Evolutionary conservation across 2,797 vertebrate species (phyloP).

Genomic region (Lepilemur ruficaudatus): DNA sequence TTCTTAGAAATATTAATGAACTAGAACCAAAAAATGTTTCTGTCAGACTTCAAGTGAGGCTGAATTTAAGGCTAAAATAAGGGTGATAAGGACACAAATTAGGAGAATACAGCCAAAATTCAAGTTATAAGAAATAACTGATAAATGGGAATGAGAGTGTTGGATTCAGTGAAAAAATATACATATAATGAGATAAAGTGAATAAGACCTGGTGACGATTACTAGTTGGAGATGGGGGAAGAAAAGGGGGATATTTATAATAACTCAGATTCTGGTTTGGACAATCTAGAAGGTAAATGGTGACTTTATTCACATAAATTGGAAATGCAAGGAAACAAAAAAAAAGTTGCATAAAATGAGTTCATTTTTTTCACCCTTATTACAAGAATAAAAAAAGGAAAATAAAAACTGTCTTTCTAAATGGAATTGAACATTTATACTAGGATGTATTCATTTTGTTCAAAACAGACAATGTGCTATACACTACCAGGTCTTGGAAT

Average conservation of each 20-base stretch:
- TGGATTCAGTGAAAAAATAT: not conserved
- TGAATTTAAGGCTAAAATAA: not conserved
- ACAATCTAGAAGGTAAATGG: not conserved
- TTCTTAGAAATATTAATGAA: not conserved
- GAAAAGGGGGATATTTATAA: not conserved
- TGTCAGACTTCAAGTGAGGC: not conserved
- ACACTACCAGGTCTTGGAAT: not conserved
- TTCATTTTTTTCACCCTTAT: not conserved
- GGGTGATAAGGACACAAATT: not conserved
- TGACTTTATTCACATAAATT: not conserved
- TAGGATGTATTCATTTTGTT: conserved; percentile 6
- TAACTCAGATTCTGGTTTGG: not conserved
- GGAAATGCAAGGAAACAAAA: not conserved
- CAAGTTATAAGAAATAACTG: not conserved
- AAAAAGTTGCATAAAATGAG: not conserved
- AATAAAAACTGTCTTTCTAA: not conserved
- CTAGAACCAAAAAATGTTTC: not conserved
- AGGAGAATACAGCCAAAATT: not conserved
- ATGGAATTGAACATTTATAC: not conserved
- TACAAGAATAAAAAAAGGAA: not conserved
- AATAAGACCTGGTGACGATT: not conserved
- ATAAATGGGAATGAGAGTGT: not conserved
- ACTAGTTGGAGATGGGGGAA: not conserved
- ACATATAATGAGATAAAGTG: not conserved
- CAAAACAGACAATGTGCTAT: not conserved